Conservation (phyloP, 2,888 invertebrate species). For the Lypha dubia region DNA sequence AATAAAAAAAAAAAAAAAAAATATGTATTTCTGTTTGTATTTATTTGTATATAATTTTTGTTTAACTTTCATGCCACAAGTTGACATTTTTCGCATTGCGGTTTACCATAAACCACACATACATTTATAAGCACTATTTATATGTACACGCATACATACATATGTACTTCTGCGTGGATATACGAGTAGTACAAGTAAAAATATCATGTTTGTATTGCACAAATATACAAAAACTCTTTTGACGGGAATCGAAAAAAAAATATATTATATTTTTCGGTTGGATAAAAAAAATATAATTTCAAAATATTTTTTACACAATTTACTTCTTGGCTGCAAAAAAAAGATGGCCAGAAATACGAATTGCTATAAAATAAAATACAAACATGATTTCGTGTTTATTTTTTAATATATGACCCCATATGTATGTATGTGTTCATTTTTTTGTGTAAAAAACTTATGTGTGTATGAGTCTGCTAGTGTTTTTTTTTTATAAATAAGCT, state of each 20-base stretch:
- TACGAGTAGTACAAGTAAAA: background rate
- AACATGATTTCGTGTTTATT: constrained; percentile 66
- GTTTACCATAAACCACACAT: constrained; percentile 81
- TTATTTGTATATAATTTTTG: constrained; percentile 40
- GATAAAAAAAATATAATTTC: constrained; percentile 46
- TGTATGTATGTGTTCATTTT: constrained; percentile 7
- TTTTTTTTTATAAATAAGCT: constrained; percentile 28
- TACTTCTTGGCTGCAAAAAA: constrained; percentile 23
- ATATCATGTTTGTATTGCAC: constrained; percentile 12
- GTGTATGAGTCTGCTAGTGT: constrained; percentile 1
- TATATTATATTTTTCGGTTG: constrained; percentile 5
- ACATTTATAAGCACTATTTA: constrained; percentile 53
- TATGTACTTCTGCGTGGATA: background rate
- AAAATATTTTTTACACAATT: constrained; percentile 38
- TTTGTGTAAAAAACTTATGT: constrained; percentile 15
- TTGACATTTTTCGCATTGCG: constrained; percentile 83
- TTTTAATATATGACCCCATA: constrained; percentile 63
- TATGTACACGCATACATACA: too few species aligned
- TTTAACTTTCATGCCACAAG: constrained; percentile 77
- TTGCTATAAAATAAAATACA: constrained; percentile 59
- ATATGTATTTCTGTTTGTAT: constrained; percentile 30
- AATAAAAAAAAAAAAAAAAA: background rate
- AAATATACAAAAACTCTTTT: constrained; percentile 50
- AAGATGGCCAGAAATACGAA: constrained; percentile 19
- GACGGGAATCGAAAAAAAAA: constrained; percentile 20